Evolutionary conservation across 2,113 vertebrate genomes (phyloP).

Genomic region (Potamarius usumacintae): DNA sequence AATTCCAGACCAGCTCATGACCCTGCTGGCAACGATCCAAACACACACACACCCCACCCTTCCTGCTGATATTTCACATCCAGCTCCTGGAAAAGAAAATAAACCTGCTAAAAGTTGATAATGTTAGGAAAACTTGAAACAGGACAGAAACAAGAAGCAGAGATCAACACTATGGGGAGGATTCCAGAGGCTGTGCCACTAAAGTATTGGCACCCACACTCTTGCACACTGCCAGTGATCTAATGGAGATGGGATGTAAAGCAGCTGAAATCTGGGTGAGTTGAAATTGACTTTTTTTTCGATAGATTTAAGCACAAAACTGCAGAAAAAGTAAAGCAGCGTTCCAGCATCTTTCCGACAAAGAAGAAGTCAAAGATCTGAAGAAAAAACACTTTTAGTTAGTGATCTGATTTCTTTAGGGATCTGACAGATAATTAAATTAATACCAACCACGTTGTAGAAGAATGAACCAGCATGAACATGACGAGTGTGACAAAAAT

Average conservation of each 20-base stretch:
- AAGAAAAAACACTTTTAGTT: not conserved
- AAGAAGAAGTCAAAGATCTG: not conserved
- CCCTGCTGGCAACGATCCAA: conserved; percentile 10
- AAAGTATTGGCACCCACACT: not conserved
- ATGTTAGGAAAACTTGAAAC: not conserved
- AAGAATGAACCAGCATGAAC: not conserved
- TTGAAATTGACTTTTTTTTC: not conserved
- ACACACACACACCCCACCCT: conserved; percentile 15
- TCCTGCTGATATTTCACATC: conserved; percentile 43
- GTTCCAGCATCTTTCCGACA: not conserved
- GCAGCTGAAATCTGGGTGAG: not conserved
- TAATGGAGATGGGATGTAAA: not conserved
- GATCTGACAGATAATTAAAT: not conserved
- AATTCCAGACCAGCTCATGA: conserved; percentile 42
- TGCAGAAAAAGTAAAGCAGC: not conserved
- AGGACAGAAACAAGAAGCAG: not conserved
- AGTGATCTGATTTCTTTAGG: not conserved
- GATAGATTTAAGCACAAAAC: not conserved
- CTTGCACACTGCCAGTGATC: not conserved
- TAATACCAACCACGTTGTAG: not conserved
- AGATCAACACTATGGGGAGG: not conserved
- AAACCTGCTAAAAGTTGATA: not conserved
- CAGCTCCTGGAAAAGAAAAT: not conserved
- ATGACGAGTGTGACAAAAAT: not conserved
- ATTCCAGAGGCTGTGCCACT: not conserved